These are phyloP conservation scores for Acanthococcus lagerstroemiae DNA, from an alignment of 2,888 invertebrate genomes.

Conservation along the genomic window DNA sequence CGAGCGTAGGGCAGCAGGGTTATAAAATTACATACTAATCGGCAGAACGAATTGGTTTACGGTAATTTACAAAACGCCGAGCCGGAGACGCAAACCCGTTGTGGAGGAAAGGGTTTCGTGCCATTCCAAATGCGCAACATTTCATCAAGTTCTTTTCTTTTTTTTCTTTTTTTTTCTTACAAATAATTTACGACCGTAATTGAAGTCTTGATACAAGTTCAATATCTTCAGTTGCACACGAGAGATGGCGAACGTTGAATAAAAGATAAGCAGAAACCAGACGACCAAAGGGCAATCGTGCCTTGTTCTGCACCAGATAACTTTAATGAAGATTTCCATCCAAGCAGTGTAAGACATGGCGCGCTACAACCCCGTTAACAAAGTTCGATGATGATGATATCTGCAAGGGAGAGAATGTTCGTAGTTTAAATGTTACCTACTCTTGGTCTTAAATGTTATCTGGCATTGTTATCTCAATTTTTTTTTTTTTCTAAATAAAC, in stretches of 20 bases:
- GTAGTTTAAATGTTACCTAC: slow-evolving; percentile 20
- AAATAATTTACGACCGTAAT: slow-evolving; percentile 30
- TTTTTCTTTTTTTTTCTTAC: not conserved
- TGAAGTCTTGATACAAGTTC: slow-evolving; percentile 31
- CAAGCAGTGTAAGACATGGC: slow-evolving; percentile 27
- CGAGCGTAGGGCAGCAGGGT: not conserved
- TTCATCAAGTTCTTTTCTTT: slow-evolving; percentile 3
- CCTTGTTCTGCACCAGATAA: slow-evolving; percentile 31
- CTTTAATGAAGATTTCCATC: slow-evolving; percentile 30
- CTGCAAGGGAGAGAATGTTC: slow-evolving; percentile 22
- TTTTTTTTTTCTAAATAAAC: not conserved
- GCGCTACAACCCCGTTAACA: slow-evolving; percentile 29
- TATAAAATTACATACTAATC: not conserved
- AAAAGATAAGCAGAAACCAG: slow-evolving; percentile 22
- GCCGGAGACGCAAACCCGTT: not conserved
- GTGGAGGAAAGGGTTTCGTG: not conserved
- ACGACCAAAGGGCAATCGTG: slow-evolving; percentile 31
- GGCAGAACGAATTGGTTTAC: not conserved
- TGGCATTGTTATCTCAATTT: slow-evolving; percentile 14
- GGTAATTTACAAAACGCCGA: not conserved
- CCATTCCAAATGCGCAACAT: slow-evolving; percentile 4
- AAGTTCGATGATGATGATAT: slow-evolving; percentile 28
- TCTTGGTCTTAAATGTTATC: slow-evolving; percentile 23
- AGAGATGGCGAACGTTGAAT: slow-evolving; percentile 28
- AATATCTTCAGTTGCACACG: slow-evolving; percentile 30